Conservation (phyloP, 92 coral and sea anemone species). For the Muricea muricata region DNA sequence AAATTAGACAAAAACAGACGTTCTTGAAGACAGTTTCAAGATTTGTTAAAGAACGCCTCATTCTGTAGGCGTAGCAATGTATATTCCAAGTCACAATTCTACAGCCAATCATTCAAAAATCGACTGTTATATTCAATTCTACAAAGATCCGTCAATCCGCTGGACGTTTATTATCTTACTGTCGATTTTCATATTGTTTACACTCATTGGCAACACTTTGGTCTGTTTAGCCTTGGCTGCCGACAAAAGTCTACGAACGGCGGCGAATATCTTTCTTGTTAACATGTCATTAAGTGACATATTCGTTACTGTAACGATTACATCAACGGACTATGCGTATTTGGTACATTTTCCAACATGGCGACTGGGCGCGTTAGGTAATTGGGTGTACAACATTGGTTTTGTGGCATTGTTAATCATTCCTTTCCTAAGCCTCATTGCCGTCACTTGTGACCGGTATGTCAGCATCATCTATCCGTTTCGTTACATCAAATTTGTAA, state of each 20-base stretch:
- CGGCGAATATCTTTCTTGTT: conserved; percentile 11
- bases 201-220: conserved; percentile 6
- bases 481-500: neutral
- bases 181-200: neutral
- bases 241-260: neutral
- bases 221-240: neutral
- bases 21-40: too few relatives aligned
- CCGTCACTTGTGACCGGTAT: conserved; percentile 26
- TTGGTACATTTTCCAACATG: conserved; percentile 15
- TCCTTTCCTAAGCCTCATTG: neutral
- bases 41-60: neutral
- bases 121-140: conserved; percentile 6
- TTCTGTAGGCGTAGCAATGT: neutral
- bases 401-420: conserved; percentile 10
- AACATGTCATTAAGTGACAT: conserved; percentile 18
- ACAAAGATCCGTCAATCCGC: neutral
- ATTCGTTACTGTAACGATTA: neutral
- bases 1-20: too few relatives aligned
- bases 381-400: conserved; percentile 23
- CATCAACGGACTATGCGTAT: neutral
- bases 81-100: neutral
- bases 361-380: conserved; percentile 15
- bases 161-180: neutral
- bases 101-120: neutral
- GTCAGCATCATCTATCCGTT: conserved; percentile 1